A percentile compares a stretch with the other conserved stretches of the same genome.
Evolutionary conservation across 2,797 vertebrate genomes (phyloP).

Genomic region (Schizothorax lantsangensis): DNA sequence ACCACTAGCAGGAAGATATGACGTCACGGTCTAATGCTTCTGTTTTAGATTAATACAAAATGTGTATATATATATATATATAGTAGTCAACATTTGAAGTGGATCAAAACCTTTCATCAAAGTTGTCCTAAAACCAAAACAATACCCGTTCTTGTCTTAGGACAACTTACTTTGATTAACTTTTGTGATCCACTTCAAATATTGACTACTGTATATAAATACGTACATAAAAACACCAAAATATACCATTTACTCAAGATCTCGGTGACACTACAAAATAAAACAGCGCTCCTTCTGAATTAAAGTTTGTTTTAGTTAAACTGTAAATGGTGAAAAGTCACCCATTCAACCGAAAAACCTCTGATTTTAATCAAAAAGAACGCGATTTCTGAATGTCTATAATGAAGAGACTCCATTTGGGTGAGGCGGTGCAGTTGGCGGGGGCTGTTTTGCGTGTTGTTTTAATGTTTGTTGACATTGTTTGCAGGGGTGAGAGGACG

Average conservation of each 20-base stretch:
- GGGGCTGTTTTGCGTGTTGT: constrained; percentile 43
- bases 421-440: neutral
- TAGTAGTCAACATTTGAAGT: no score
- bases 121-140: no score
- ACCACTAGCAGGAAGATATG: neutral
- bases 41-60: fast-evolving
- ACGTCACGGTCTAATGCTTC: neutral
- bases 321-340: neutral
- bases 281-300: neutral
- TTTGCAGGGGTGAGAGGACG: constrained; percentile 33
- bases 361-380: neutral
- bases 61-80: no score
- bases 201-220: neutral
- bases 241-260: neutral
- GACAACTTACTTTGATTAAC: neutral
- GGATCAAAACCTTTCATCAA: no score
- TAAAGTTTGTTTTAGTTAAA: neutral
- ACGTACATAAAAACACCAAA: neutral
- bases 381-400: neutral
- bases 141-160: no score
- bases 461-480: constrained; percentile 53
- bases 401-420: neutral
- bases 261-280: neutral
- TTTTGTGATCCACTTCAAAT: no score
- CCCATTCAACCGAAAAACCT: neutral